Conservation (phyloP, 2,797 vertebrate species). For the Chaetodon trifasciatus region DNA sequence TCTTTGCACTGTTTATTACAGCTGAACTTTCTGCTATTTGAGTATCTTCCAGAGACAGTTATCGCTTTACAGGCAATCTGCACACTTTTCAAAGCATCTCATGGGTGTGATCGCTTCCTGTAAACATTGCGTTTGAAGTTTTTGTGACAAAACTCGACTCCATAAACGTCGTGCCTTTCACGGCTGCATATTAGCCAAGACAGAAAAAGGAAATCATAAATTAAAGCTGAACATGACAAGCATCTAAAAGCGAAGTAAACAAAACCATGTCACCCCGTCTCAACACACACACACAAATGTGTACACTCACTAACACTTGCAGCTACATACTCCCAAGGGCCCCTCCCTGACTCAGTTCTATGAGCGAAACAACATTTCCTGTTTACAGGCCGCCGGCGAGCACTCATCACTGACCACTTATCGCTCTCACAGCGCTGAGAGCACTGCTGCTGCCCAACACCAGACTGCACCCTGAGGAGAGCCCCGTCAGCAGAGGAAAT, state of each 20-base stretch:
- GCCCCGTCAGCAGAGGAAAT: slow-evolving; percentile 46
- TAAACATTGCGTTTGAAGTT: background rate
- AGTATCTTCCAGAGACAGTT: slow-evolving; percentile 20
- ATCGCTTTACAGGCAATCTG: background rate
- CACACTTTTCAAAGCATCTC: background rate
- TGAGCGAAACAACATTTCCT: slow-evolving; percentile 84
- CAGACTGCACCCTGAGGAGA: slow-evolving; percentile 54
- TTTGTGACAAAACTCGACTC: background rate
- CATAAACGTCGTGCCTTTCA: slow-evolving; percentile 17
- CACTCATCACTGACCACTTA: slow-evolving; percentile 72
- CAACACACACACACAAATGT: background rate
- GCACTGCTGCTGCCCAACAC: slow-evolving; percentile 41
- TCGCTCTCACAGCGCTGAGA: slow-evolving; percentile 55
- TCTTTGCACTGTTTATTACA: slow-evolving; percentile 48
- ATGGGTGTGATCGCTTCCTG: background rate
- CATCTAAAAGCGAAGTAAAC: background rate
- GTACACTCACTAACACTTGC: slow-evolving; percentile 17
- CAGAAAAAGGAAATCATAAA: slow-evolving; percentile 20
- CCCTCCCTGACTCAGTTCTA: slow-evolving; percentile 65
- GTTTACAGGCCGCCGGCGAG: slow-evolving; percentile 78
- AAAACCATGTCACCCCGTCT: slow-evolving; percentile 14
- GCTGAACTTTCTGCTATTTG: slow-evolving; percentile 10
- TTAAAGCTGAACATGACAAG: slow-evolving; percentile 13
- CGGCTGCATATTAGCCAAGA: background rate
- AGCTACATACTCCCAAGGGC: slow-evolving; percentile 50